Percentiles rank a stretch among this genome's conserved stretches.
Conservation (phyloP, 2,113 vertebrate species). For the Cnemophilus loriae region DNA sequence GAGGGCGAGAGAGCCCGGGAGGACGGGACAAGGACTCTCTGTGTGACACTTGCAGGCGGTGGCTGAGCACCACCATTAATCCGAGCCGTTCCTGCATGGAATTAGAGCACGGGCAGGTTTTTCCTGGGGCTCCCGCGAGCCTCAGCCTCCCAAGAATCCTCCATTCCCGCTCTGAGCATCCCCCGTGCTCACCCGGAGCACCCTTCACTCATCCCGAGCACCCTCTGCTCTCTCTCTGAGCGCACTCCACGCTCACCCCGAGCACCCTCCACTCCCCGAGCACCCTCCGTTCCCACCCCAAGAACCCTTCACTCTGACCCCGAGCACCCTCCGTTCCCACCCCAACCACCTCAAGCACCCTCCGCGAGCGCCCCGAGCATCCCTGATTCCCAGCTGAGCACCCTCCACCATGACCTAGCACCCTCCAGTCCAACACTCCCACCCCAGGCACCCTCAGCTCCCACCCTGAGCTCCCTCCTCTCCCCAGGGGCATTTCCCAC, state of each 20-base stretch:
- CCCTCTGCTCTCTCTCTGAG: not conserved
- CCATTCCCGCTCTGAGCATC: not conserved
- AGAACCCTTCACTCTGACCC: no score
- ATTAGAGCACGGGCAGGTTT: not conserved
- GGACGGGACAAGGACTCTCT: not conserved
- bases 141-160: not conserved
- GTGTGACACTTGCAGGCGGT: not conserved
- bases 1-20: not conserved
- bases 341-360: not conserved
- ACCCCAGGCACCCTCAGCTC: not conserved
- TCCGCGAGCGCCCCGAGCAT: not conserved
- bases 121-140: not conserved
- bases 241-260: accelerated
- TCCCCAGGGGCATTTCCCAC: not conserved
- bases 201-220: not conserved
- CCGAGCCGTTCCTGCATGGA: not conserved
- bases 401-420: not conserved
- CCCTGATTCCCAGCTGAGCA: not conserved
- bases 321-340: not conserved
- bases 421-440: not conserved
- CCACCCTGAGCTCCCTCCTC: not conserved
- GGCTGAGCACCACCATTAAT: not conserved
- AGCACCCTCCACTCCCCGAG: not conserved
- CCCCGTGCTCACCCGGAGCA: not conserved
- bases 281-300: not conserved